These are phyloP conservation scores for Lacerta viridis DNA, from an alignment of 2,797 vertebrate species.

Conservation along the genomic window DNA sequence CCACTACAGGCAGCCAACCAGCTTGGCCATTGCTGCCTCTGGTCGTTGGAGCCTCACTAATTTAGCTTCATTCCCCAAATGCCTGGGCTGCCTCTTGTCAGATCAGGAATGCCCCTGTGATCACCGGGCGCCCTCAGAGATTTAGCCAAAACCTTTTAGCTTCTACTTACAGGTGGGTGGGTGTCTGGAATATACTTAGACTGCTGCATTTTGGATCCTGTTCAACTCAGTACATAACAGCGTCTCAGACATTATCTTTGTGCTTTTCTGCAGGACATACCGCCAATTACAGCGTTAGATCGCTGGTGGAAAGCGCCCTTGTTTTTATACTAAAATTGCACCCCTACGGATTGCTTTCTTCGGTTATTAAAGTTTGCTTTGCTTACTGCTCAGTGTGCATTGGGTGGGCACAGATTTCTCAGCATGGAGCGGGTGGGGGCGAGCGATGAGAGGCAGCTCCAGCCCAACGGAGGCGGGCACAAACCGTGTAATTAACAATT, in stretches of 20 bases:
- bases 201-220: too few relatives aligned
- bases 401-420: background rate
- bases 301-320: background rate
- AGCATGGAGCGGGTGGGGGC: background rate
- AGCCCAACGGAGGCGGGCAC: too few relatives aligned
- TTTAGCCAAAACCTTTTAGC: background rate
- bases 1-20: background rate
- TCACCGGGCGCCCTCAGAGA: too few relatives aligned
- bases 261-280: background rate
- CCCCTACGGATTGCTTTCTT: background rate
- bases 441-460: too few relatives aligned
- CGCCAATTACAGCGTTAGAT: background rate
- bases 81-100: background rate
- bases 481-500: too few relatives aligned
- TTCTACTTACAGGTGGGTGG: background rate
- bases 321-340: background rate
- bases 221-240: too few relatives aligned
- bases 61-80: background rate
- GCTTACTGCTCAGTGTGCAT: background rate
- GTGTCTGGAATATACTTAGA: too few relatives aligned
- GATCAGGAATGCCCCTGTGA: too few relatives aligned
- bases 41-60: too few relatives aligned
- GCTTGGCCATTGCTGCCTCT: background rate
- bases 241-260: background rate
- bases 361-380: background rate